Evolutionary conservation across 2,113 vertebrate species (phyloP).

Genomic region (Platycercus adscitus): DNA sequence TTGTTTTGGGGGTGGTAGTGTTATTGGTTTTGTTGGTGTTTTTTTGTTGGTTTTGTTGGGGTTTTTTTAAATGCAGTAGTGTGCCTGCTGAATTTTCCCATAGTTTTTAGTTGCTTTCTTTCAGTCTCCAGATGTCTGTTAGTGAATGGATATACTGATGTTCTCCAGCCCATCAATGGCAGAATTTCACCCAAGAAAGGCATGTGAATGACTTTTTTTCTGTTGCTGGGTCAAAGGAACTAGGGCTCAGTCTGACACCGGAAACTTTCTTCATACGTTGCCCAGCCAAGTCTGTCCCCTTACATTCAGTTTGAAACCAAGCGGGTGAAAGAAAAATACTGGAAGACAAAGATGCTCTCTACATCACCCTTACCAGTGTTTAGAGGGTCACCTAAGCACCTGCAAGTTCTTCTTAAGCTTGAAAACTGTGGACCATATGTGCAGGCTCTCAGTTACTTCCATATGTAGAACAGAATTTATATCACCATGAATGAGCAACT

Average conservation of each 20-base stretch:
- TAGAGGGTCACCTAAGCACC: background rate
- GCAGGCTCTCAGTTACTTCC: background rate
- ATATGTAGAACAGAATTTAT: background rate
- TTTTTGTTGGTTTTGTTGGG: background rate
- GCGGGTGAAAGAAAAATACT: background rate
- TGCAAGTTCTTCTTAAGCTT: background rate
- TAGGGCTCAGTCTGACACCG: accelerated
- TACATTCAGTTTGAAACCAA: background rate
- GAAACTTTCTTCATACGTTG: background rate
- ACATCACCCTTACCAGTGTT: background rate
- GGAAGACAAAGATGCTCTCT: background rate
- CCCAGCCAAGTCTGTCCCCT: background rate
- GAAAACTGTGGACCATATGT: background rate
- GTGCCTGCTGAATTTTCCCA: background rate
- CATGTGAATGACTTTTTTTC: background rate
- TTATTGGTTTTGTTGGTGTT: background rate
- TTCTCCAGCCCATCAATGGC: background rate
- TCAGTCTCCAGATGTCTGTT: background rate
- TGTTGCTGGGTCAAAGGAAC: background rate
- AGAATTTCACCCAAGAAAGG: background rate
- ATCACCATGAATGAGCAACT: background rate
- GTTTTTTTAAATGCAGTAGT: background rate
- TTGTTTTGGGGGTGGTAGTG: background rate
- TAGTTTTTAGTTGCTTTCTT: background rate
- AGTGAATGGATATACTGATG: background rate